These are phyloP conservation scores for Tapirus indicus DNA, from an alignment of 2,797 vertebrate genomes.

Conservation along the genomic window DNA sequence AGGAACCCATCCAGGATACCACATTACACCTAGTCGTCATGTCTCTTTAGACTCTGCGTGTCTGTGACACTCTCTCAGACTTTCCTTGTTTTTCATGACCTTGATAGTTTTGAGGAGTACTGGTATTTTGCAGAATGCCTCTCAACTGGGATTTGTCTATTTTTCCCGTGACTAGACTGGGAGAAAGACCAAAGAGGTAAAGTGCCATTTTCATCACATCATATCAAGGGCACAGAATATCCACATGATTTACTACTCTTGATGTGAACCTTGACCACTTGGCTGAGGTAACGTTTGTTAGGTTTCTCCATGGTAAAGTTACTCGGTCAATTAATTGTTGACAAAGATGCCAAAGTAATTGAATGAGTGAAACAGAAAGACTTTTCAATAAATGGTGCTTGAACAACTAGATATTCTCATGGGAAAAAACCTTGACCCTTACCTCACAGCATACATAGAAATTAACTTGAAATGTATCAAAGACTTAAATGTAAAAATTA, in stretches of 20 bases:
- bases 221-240: neutral
- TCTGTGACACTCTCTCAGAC: no score
- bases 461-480: no score
- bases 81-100: no score
- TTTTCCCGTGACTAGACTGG: neutral
- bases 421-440: neutral
- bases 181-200: neutral
- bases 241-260: neutral
- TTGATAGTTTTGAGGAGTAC: neutral
- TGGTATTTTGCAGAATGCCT: neutral
- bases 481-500: no score
- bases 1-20: neutral
- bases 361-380: neutral
- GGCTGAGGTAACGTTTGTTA: neutral
- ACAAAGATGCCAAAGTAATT: neutral
- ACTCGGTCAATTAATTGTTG: neutral
- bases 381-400: neutral
- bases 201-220: neutral
- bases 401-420: neutral
- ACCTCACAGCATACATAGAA: neutral
- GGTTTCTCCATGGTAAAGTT: neutral
- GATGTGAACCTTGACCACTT: neutral
- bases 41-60: neutral
- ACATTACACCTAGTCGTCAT: neutral
- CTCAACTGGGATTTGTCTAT: neutral